phyloP scores from a whole-genome alignment of 2,888 invertebrate genomes.

The Mythimna loreyi region DNA sequence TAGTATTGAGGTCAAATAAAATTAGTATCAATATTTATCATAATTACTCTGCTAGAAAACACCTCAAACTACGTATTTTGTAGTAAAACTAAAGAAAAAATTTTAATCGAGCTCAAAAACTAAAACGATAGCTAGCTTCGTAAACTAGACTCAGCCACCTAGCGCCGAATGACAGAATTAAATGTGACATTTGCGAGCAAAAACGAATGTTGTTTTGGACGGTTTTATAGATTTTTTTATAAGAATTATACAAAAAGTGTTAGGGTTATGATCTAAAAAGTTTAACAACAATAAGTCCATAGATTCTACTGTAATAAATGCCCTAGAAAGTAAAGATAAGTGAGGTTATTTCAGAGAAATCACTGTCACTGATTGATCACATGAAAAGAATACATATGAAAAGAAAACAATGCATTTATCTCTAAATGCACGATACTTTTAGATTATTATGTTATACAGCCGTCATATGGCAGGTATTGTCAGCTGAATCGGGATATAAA shows the following conservation, averaged over 20 bases:
- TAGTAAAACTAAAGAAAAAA: background rate
- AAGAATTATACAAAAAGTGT: constrained; percentile 54
- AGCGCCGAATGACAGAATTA: constrained; percentile 54
- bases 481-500: constrained; percentile 61
- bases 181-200: constrained; percentile 73
- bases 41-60: rapidly evolving
- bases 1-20: background rate
- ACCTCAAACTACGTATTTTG: rapidly evolving
- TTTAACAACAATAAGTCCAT: constrained; percentile 19
- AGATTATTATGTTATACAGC: constrained; percentile 61
- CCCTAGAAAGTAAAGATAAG: constrained; percentile 43
- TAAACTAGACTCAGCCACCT: constrained; percentile 71
- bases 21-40: no score
- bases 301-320: constrained; percentile 14
- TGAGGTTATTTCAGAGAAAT: constrained; percentile 60
- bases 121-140: constrained; percentile 52
- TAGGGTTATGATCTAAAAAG: constrained; percentile 47
- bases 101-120: background rate
- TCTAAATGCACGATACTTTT: constrained; percentile 71
- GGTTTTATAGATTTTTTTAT: constrained; percentile 63
- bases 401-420: constrained; percentile 56
- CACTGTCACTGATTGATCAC: constrained; percentile 50
- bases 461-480: constrained; percentile 63
- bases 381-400: constrained; percentile 22
- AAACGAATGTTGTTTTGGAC: constrained; percentile 67